Conservation (phyloP, 2,888 invertebrate genomes). For the Ichneumon xanthorius region DNA sequence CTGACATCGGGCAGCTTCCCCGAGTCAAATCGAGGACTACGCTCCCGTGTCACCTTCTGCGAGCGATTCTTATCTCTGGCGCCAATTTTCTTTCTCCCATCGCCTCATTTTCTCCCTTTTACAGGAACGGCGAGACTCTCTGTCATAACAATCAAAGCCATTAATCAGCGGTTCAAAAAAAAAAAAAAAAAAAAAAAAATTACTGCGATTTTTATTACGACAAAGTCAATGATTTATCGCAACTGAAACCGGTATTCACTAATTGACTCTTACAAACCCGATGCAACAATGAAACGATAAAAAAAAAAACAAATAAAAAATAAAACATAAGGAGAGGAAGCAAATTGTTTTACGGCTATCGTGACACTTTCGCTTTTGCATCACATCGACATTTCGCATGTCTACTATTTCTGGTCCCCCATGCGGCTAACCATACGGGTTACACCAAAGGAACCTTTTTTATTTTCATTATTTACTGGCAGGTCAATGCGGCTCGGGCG, state of each 20-base stretch:
- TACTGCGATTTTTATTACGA: not conserved
- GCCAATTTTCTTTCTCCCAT: conserved; percentile 8
- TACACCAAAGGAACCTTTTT: not conserved
- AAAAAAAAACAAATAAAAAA: not conserved
- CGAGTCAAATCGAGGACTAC: conserved; percentile 7
- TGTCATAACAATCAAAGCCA: conserved; percentile 23
- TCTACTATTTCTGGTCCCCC: not conserved
- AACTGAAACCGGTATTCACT: not conserved
- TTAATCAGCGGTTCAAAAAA: conserved; percentile 35
- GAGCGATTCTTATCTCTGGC: not conserved
- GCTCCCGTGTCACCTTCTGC: not conserved
- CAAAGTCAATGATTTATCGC: conserved; percentile 16
- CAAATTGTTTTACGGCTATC: conserved; percentile 15
- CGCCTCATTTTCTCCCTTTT: not conserved
- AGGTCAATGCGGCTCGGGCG: no score
- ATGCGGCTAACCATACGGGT: conserved; percentile 1
- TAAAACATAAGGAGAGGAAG: not conserved
- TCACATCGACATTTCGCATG: not conserved
- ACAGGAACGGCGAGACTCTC: not conserved
- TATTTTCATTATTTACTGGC: not conserved
- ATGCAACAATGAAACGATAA: not conserved
- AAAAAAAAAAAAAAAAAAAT: conserved; percentile 25
- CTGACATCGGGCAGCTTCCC: not conserved
- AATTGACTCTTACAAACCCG: conserved; percentile 9
- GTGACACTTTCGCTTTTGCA: conserved; percentile 43